phyloP scores from a whole-genome alignment of 2,113 vertebrate species.

The Hyla sarda region DNA sequence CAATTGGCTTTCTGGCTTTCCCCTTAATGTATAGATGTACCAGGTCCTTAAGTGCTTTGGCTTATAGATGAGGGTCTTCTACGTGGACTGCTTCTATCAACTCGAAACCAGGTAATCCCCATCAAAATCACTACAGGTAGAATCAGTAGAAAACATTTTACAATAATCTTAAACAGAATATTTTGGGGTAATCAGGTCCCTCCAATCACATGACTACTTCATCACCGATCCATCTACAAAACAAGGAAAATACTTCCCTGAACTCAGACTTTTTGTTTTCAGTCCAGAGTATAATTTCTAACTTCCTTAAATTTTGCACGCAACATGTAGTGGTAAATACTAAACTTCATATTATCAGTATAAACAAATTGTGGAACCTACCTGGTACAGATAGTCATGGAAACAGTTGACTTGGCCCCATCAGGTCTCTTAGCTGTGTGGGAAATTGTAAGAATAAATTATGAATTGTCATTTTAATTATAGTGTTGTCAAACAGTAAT shows the following conservation, averaged over 20 bases:
- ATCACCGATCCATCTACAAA: too few species aligned
- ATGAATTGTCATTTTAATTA: neutral
- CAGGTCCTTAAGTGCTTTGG: neutral
- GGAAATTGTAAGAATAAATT: neutral
- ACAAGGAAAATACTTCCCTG: too few species aligned
- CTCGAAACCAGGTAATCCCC: too few species aligned
- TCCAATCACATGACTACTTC: too few species aligned
- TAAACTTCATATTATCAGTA: neutral
- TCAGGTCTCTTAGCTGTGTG: neutral
- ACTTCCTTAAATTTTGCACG: neutral
- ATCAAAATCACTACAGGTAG: too few species aligned
- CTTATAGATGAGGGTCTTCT: neutral
- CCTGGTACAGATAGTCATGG: slow-evolving; percentile 9
- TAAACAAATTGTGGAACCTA: neutral
- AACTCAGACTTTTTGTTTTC: too few species aligned
- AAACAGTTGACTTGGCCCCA: neutral
- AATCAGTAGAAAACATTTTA: too few species aligned
- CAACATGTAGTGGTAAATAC: neutral
- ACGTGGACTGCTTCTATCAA: too few species aligned
- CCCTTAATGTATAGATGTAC: neutral
- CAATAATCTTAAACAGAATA: too few species aligned
- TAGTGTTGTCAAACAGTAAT: too few species aligned
- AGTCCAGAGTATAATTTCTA: too few species aligned
- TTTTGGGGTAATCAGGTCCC: too few species aligned
- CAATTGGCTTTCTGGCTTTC: neutral